Evolutionary conservation across 2,113 vertebrate genomes (phyloP).

Genomic region (Takifugu flavidus): DNA sequence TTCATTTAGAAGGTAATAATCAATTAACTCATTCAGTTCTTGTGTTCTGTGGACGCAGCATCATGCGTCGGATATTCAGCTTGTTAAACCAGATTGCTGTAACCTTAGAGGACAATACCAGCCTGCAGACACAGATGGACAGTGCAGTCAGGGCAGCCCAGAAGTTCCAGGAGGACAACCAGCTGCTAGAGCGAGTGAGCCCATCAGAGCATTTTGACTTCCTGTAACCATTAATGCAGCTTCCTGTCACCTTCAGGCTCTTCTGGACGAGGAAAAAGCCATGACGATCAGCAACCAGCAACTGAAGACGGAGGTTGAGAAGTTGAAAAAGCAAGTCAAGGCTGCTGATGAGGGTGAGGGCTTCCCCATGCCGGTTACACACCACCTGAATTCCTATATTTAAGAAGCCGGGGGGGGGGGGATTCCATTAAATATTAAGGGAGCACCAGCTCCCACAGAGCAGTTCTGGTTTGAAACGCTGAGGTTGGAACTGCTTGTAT

Average conservation of each 20-base stretch:
- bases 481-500: neutral
- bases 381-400: neutral
- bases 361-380: neutral
- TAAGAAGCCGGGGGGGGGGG: neutral
- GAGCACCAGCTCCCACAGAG: neutral
- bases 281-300: constrained; percentile 63
- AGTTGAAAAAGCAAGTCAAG: constrained; percentile 79
- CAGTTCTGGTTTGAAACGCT: neutral
- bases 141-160: constrained; percentile 79
- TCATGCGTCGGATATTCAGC: constrained; percentile 82
- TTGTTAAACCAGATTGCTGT: constrained; percentile 86
- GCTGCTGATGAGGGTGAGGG: constrained; percentile 77
- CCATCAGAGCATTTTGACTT: neutral
- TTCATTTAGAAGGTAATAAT: neutral
- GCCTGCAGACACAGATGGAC: constrained; percentile 82
- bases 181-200: constrained; percentile 81
- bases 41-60: constrained; percentile 46
- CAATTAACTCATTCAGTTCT: neutral
- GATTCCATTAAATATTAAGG: neutral
- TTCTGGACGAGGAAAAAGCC: constrained; percentile 67
- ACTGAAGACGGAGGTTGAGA: constrained; percentile 76
- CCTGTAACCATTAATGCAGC: neutral
- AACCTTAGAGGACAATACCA: constrained; percentile 65
- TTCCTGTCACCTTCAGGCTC: constrained; percentile 67
- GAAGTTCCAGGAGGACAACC: constrained; percentile 84